phyloP scores from a whole-genome alignment of 2,797 vertebrate genomes.

The Moxostoma hubbsi region DNA sequence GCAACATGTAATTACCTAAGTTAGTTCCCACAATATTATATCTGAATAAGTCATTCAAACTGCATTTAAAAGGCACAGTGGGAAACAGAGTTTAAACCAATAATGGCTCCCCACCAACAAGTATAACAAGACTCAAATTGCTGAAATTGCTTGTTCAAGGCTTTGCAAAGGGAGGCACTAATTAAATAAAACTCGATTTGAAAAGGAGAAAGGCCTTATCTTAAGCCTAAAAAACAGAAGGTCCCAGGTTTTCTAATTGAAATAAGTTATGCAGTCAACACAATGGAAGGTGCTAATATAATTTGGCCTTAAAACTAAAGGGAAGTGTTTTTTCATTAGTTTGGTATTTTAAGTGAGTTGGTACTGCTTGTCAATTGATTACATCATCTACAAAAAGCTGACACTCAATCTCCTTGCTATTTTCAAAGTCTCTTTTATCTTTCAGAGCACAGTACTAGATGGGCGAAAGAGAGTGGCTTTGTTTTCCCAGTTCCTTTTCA shows the following conservation, averaged over 20 bases:
- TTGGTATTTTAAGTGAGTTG: conserved; percentile 69
- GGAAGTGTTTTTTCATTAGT: conserved; percentile 54
- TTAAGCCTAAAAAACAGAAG: conserved; percentile 54
- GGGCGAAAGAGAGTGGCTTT: conserved; percentile 54
- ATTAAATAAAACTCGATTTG: conserved; percentile 64
- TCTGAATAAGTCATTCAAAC: conserved; percentile 27
- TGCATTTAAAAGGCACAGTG: conserved; percentile 27
- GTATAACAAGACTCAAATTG: conserved; percentile 51
- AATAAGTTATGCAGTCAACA: conserved; percentile 55
- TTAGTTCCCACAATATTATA: neutral
- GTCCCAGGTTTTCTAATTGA: conserved; percentile 61
- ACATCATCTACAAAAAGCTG: conserved; percentile 74
- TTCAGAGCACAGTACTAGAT: conserved; percentile 60
- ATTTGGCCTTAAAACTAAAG: conserved; percentile 61
- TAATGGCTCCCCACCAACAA: conserved; percentile 41
- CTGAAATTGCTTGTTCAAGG: conserved; percentile 50
- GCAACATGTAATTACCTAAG: conserved; percentile 31
- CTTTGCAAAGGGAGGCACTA: conserved; percentile 59
- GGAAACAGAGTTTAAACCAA: conserved; percentile 28
- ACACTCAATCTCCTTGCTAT: conserved; percentile 65
- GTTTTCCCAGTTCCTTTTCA: conserved; percentile 57
- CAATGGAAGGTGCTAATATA: conserved; percentile 52
- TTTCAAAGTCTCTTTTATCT: conserved; percentile 81
- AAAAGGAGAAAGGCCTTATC: conserved; percentile 53
- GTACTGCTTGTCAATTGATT: conserved; percentile 70